Conservation (phyloP, 2,113 vertebrate species). For the Dromas ardeola region DNA sequence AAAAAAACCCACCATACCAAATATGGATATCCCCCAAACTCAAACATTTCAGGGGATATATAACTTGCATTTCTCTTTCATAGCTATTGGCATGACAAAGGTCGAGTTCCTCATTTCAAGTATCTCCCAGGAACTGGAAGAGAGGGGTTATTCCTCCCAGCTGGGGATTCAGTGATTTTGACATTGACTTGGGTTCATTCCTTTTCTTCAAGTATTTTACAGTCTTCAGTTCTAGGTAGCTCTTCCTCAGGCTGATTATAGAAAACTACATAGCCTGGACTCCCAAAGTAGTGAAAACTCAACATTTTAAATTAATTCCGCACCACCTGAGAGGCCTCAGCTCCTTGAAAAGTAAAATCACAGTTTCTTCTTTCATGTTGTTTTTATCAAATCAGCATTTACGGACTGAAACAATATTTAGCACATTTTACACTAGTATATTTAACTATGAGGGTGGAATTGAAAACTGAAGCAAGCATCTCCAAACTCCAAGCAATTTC, state of each 20-base stretch:
- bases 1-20: accelerated
- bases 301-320: neutral
- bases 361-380: neutral
- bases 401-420: neutral
- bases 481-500: neutral
- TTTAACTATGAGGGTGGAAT: neutral
- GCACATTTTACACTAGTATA: neutral
- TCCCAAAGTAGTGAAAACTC: neutral
- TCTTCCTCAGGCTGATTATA: neutral
- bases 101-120: neutral
- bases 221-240: neutral
- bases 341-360: neutral
- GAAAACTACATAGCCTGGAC: neutral
- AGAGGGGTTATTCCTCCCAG: neutral
- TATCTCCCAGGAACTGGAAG: neutral
- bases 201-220: neutral
- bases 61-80: neutral
- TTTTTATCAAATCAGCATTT: neutral
- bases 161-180: neutral
- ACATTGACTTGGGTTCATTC: neutral
- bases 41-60: neutral
- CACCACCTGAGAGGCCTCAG: neutral
- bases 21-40: neutral
- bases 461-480: neutral
- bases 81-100: neutral